Conservation (phyloP, 2,113 vertebrate species). For the Chiloscyllium plagiosum region DNA sequence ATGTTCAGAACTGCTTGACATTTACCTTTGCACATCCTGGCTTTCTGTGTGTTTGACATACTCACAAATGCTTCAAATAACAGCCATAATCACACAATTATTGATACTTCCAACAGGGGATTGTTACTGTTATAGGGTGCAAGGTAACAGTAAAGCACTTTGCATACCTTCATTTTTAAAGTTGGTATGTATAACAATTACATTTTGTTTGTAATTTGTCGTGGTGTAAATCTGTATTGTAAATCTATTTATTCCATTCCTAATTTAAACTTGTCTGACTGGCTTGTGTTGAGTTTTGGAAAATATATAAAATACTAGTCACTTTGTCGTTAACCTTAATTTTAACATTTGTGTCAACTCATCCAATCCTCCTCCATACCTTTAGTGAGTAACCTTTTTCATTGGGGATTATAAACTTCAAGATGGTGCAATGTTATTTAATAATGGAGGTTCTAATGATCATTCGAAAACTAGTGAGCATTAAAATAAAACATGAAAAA, state of each 20-base stretch:
- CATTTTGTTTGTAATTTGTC: not conserved
- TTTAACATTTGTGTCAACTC: not conserved
- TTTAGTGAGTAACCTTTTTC: not conserved
- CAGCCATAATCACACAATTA: not conserved
- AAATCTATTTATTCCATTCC: not conserved
- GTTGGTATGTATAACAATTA: not conserved
- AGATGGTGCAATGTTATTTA: not conserved
- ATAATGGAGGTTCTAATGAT: not conserved
- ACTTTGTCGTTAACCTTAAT: not conserved
- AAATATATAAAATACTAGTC: not conserved
- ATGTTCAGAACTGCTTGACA: not conserved
- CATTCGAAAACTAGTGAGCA: not conserved
- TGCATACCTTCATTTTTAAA: not conserved
- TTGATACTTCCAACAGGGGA: not conserved
- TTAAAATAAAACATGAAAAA: not conserved
- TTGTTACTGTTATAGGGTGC: not conserved
- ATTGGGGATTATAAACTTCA: no score
- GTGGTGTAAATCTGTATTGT: not conserved
- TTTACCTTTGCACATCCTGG: not conserved
- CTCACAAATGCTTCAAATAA: not conserved
- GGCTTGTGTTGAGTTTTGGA: not conserved
- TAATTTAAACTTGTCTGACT: not conserved
- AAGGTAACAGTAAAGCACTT: not conserved
- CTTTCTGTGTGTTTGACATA: not conserved
- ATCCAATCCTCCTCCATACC: not conserved